phyloP scores from a whole-genome alignment of 2,113 vertebrate species.

The Poeciliopsis retropinna region DNA sequence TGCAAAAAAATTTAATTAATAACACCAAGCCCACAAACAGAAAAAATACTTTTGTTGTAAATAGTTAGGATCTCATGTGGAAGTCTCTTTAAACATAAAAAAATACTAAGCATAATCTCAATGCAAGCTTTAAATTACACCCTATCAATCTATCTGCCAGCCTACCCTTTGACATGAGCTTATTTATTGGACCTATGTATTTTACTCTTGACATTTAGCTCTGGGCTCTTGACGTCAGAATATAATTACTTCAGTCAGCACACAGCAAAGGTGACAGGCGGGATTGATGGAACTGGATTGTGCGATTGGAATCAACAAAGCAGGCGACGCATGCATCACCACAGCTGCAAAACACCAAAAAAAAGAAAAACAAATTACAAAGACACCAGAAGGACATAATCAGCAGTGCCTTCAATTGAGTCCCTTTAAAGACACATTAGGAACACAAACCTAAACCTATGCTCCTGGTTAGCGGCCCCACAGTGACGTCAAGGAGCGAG shows the following conservation, averaged over 20 bases:
- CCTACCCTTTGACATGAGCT: not conserved
- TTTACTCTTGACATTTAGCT: not conserved
- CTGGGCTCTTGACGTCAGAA: conserved; percentile 9
- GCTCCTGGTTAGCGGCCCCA: conserved; percentile 44
- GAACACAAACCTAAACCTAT: conserved; percentile 19
- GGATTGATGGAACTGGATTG: conserved; percentile 27
- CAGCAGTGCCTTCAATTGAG: not conserved
- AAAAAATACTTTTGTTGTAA: not conserved
- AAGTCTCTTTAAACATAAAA: not conserved
- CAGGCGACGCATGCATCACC: conserved; percentile 29
- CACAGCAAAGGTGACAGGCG: conserved; percentile 14
- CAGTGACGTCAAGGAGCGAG: conserved; percentile 37
- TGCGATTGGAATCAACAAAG: conserved; percentile 9
- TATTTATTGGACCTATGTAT: not conserved
- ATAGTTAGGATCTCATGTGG: not conserved
- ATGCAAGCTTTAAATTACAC: not conserved
- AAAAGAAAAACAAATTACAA: conserved; percentile 10
- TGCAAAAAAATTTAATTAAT: not conserved
- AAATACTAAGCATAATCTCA: not conserved
- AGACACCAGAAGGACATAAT: conserved; percentile 24
- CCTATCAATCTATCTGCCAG: not conserved
- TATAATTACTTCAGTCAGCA: conserved; percentile 10
- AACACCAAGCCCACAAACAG: not conserved
- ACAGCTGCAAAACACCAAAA: not conserved
- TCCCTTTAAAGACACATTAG: conserved; percentile 32